Evolutionary conservation across 2,797 vertebrate species (phyloP).

Genomic region (Sus cebifrons): DNA sequence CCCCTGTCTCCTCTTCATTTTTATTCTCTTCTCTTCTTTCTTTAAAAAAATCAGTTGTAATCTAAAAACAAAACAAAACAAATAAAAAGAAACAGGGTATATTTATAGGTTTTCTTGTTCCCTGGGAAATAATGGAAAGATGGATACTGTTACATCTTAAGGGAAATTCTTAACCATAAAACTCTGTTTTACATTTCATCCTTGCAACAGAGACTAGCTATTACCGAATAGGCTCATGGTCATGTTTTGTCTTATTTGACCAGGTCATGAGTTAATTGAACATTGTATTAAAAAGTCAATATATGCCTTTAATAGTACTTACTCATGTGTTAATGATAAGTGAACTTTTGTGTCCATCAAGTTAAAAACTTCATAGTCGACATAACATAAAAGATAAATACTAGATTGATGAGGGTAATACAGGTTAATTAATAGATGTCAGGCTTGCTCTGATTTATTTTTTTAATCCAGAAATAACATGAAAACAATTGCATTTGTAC

Average conservation of each 20-base stretch:
- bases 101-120: neutral
- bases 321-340: slow-evolving; percentile 61
- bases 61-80: neutral
- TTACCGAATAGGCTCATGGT: neutral
- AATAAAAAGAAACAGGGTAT: neutral
- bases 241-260: slow-evolving; percentile 31
- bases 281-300: slow-evolving; percentile 48
- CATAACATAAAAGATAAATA: slow-evolving; percentile 53
- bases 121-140: neutral
- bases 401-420: slow-evolving; percentile 20
- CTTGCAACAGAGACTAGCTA: neutral
- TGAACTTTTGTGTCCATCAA: slow-evolving; percentile 50
- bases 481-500: slow-evolving; percentile 8
- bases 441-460: slow-evolving; percentile 61
- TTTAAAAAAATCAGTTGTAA: neutral
- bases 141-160: neutral
- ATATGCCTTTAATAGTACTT: slow-evolving; percentile 52
- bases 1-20: neutral
- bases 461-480: slow-evolving; percentile 68
- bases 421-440: slow-evolving; percentile 49
- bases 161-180: neutral
- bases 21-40: neutral
- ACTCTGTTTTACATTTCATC: slow-evolving; percentile 16
- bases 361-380: slow-evolving; percentile 42
- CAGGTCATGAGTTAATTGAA: slow-evolving; percentile 63